A percentile compares a stretch with the other conserved stretches of the same genome.
These are phyloP conservation scores for Noctilio leporinus DNA, from an alignment of 2,113 vertebrate species.

Conservation along the genomic window DNA sequence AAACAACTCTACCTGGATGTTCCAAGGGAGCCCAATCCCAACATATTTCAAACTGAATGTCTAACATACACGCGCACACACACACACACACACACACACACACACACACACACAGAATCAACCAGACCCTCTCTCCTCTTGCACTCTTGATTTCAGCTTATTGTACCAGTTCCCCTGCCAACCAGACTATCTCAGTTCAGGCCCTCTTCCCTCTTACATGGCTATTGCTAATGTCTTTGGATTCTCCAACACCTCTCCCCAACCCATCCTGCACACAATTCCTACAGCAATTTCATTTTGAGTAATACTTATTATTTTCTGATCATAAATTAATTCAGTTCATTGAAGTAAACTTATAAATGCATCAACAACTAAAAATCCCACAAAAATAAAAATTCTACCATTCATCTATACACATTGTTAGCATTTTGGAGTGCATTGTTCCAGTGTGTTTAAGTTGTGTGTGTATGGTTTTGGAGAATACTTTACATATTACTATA, in stretches of 20 bases:
- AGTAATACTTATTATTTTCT: neutral
- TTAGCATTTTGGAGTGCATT: neutral
- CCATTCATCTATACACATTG: neutral
- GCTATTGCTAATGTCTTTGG: neutral
- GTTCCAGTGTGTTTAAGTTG: neutral
- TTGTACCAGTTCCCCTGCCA: neutral
- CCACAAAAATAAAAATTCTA: neutral
- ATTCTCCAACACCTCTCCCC: neutral
- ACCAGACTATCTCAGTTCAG: neutral
- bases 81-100: neutral
- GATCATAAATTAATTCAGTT: neutral
- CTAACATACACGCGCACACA: too few species aligned
- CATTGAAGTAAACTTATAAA: neutral
- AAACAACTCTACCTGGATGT: neutral
- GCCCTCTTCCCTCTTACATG: neutral
- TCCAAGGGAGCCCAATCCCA: neutral
- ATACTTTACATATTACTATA: neutral
- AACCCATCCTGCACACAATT: neutral
- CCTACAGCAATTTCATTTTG: neutral
- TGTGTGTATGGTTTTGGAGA: neutral
- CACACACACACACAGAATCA: neutral
- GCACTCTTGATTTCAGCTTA: neutral
- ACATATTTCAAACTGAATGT: neutral
- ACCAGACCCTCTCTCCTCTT: neutral
- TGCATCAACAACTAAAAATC: neutral